Conservation (phyloP, 2,888 invertebrate species). For the Bombylius discolor region DNA sequence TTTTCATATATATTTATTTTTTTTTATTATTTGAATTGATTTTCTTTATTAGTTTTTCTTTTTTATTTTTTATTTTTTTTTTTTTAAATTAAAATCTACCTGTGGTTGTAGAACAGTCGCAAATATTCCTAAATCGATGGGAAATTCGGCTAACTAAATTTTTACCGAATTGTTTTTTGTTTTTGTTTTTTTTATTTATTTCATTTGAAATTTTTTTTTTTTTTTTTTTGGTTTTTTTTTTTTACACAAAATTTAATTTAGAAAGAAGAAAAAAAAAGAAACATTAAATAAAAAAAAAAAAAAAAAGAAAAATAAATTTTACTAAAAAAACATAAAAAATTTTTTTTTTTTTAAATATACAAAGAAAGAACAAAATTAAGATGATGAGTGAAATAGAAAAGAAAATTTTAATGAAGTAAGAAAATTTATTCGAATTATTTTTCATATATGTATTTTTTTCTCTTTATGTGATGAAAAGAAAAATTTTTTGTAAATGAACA, state of each 20-base stretch:
- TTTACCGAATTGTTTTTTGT: neutral
- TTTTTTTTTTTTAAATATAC: neutral
- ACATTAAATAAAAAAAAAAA: slow-evolving; percentile 1
- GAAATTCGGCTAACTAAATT: slow-evolving; percentile 52
- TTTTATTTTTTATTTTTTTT: neutral
- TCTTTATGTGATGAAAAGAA: no score
- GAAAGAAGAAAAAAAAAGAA: slow-evolving; percentile 1
- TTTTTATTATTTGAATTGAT: neutral
- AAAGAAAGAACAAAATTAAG: neutral
- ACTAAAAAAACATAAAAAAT: neutral
- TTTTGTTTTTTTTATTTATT: neutral
- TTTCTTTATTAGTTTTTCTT: neutral
- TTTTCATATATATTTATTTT: neutral
- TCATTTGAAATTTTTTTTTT: neutral
- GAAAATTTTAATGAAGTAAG: neutral
- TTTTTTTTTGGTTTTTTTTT: neutral
- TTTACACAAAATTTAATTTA: neutral
- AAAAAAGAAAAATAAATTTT: slow-evolving; percentile 5
- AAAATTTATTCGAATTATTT: no score
- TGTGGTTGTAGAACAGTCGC: slow-evolving; percentile 56
- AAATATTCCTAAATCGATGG: slow-evolving; percentile 62
- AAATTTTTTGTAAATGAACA: neutral
- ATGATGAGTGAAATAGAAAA: neutral
- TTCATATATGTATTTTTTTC: no score
- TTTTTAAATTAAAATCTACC: slow-evolving; percentile 23